These are phyloP conservation scores for Tipula vernalis DNA, from an alignment of 2,888 invertebrate species.

Conservation along the genomic window DNA sequence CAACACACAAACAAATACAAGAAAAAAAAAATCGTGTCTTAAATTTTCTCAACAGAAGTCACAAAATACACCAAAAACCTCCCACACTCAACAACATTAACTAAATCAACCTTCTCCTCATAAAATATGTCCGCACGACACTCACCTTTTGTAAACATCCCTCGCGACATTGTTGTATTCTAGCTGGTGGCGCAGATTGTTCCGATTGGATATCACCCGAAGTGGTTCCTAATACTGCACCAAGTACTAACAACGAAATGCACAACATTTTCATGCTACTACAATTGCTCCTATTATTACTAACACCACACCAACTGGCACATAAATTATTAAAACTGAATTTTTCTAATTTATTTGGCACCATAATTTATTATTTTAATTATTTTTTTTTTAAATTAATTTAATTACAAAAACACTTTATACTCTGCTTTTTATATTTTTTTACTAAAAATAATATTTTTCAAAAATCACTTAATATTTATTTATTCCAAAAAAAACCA, in stretches of 20 bases:
- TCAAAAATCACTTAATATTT: not conserved
- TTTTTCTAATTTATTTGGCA: not conserved
- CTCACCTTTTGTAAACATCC: constrained; percentile 28
- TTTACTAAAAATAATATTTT: not conserved
- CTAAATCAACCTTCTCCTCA: not conserved
- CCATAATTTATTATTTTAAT: not conserved
- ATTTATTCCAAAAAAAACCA: not conserved
- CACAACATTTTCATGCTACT: not conserved
- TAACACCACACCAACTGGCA: not conserved
- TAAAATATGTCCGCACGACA: not conserved
- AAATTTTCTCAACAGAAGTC: not conserved
- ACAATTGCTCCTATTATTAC: not conserved
- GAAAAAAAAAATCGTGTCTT: not conserved
- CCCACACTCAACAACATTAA: not conserved
- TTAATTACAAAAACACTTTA: not conserved
- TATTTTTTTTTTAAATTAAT: not conserved
- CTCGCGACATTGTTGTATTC: constrained; percentile 26
- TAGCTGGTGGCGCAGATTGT: constrained; percentile 18
- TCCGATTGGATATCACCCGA: constrained; percentile 14
- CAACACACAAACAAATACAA: not conserved
- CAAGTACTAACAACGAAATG: not conserved
- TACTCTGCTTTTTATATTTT: not conserved
- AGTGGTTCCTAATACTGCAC: not conserved
- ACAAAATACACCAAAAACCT: not conserved
- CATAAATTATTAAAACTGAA: not conserved